Base-by-base conservation (phyloP, 53 echinoderm and acorn worm genomes). In the Astropecten irregularis region DNA sequence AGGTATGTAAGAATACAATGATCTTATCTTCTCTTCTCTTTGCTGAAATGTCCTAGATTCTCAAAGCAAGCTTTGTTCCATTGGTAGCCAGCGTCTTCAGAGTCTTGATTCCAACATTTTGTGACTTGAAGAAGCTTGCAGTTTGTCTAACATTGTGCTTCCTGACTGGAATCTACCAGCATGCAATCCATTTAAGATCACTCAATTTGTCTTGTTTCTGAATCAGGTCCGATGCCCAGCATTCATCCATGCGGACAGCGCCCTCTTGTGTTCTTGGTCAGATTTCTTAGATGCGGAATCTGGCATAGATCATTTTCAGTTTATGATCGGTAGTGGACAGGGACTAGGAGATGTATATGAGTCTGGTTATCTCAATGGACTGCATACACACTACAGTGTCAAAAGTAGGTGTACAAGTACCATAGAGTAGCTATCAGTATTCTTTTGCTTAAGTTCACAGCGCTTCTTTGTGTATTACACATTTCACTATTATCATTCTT, bases 251-350 rank as follows among this genome's bases (percentile, higher is more conserved):
- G 79, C 61, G 30, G 19, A 79, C 42, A 79, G 63, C 31, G 34
- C 48, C 34, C 79, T 79, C 48, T 44, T 46, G 62, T 79, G 79
- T 20, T 33, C 19, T 33, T 79, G 79, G 79, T n/a, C 79, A 39
- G 79, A 49, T 48, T 79, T 79, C 49, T 40, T 79, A 2, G 79
- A 79, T 79, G 79, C 61, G 8, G 79, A 79, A 34, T 79, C 79
- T 16, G 79, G 79, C 18, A 19, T 79, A 11, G 49, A 46, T n/a
- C 44, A 34, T 44, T 26, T 40, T 10, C 44, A 15, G 0, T 61
- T 79, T 9, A 19, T 42, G 13, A 31, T 62, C 20, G 79, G 79
- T 2, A 46, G 61, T 32, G 63, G 57, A 10, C 61, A 79, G 63
- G 79, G 79, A 11, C 61, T 30, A 20, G 4, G 29, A 0, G 79